phyloP scores from a whole-genome alignment of 1,140 invertebrate genomes.

The Atta cephalotes region DNA sequence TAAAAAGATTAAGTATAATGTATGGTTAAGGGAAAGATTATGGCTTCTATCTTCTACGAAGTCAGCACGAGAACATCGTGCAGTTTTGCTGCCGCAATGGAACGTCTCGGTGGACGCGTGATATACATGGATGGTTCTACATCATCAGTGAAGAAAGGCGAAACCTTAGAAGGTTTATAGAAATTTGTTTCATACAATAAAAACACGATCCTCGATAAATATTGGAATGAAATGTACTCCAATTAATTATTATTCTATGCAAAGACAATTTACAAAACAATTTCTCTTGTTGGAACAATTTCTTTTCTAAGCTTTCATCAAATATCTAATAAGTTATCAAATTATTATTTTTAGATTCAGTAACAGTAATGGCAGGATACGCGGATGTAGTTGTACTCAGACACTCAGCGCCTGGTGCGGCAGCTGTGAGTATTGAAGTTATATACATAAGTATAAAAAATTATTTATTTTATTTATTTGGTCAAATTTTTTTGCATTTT shows the following conservation, averaged over 20 bases:
- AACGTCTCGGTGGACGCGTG: constrained; percentile 96
- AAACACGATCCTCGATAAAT: not conserved
- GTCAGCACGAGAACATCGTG: constrained; percentile 98
- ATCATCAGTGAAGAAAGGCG: constrained; percentile 98
- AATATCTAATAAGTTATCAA: constrained; percentile 10
- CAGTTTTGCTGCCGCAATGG: constrained; percentile 98
- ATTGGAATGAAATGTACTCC: not conserved
- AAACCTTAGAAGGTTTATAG: constrained; percentile 93
- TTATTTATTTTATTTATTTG: not conserved
- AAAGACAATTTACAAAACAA: not conserved
- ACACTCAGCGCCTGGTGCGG: constrained; percentile 97
- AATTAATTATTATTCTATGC: not conserved
- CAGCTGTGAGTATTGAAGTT: constrained; percentile 89
- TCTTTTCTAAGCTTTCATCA: not conserved
- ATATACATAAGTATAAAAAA: not conserved
- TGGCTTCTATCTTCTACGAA: constrained; percentile 99
- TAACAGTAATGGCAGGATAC: constrained; percentile 94
- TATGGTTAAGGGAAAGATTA: constrained; percentile 92
- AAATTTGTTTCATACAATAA: not conserved
- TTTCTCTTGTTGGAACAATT: not conserved
- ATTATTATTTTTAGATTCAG: constrained; percentile 89
- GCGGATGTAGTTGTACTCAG: constrained; percentile 97
- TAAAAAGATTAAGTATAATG: not conserved
- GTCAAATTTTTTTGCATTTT: no score
- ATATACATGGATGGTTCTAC: constrained; percentile 95